Evolutionary conservation across 2,888 invertebrate genomes (phyloP), one percentile per base, ranked within the genome.

Genomic region (Diarsia rubi): DNA sequence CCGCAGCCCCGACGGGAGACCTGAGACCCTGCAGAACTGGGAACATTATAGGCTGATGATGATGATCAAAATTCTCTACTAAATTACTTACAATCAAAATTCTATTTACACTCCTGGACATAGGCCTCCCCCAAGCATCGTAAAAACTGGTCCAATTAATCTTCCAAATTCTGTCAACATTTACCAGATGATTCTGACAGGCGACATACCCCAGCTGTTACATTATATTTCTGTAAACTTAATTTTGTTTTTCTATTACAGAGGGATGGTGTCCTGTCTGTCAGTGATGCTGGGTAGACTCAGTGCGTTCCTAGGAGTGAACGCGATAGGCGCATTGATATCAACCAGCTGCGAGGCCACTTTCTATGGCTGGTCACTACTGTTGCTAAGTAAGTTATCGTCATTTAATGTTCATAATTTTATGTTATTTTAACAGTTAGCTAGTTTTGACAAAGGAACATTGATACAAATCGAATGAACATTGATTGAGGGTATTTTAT

Each of bases 221-320:
- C n/a, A 12, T n/a, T 3, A 6, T 11, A n/a, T 3, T 21, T 24
- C 24, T 3, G 6, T 27, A 8, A 21, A n/a, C n/a, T n/a, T 12
- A n/a, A 66, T 67, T 42, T 63, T 37, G 49, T 60, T 54, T 64
- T 69, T 78, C 65, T 59, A 31, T 87, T 85, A 3, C 91, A 97
- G 97, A 84, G 98, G 97, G 0, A 97, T 97, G 92, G 97, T 97
- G 0, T 97, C 98, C 3, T 97, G 97, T 82, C 91, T 97, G 44
- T 97, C 97, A 3, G 97, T 97, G 83, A 97, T 97, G 93, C 92
- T 97, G 75, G 98, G 98, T 4, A 95, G 98, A 73, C 91, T 97
- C 21, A 97, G 97, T 37, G 97, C 98, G 0, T 97, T 97, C 87
- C 89, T 97, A 0, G 97, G 97, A 27, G 98, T 97, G 81, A 93